Evolutionary conservation across 2,888 invertebrate genomes (phyloP).

Genomic region (Nymphalis c-album): DNA sequence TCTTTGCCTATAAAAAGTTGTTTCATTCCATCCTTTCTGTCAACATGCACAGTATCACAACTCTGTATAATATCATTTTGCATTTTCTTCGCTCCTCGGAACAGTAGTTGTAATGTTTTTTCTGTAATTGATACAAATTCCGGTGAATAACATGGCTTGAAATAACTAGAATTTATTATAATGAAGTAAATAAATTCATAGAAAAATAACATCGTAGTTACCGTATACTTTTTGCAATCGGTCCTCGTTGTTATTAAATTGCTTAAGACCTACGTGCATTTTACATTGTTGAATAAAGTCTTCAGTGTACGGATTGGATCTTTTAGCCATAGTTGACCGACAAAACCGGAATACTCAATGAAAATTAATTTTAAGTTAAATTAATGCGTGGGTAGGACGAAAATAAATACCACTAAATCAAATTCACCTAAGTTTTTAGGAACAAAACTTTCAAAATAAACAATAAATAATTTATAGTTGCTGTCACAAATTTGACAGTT

Average conservation of each 20-base stretch:
- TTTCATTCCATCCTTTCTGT: constrained; percentile 61
- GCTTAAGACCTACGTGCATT: constrained; percentile 67
- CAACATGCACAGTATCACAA: constrained; percentile 27
- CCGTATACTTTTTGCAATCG: constrained; percentile 71
- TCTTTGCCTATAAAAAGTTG: constrained; percentile 68
- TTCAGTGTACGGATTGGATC: constrained; percentile 68
- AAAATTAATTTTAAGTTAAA: background rate
- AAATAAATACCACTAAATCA: background rate
- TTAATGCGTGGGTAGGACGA: background rate
- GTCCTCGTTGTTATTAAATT: constrained; percentile 70
- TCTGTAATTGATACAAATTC: constrained; percentile 47
- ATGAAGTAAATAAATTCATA: too few relatives aligned
- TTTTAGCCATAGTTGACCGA: constrained; percentile 60
- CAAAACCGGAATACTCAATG: background rate
- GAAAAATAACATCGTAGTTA: constrained; percentile 35
- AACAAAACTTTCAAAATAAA: too few relatives aligned
- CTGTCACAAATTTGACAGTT: too few relatives aligned
- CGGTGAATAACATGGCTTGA: background rate
- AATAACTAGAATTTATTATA: too few relatives aligned
- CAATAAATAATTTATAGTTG: too few relatives aligned
- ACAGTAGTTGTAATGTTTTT: constrained; percentile 66
- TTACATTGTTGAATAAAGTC: constrained; percentile 73
- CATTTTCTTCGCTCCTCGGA: constrained; percentile 63
- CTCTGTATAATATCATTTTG: constrained; percentile 37
- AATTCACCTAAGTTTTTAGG: too few relatives aligned